Percentiles rank a stretch among this genome's conserved stretches.
Conservation (phyloP, 2,888 invertebrate species). For the Mycalesis mineus region DNA sequence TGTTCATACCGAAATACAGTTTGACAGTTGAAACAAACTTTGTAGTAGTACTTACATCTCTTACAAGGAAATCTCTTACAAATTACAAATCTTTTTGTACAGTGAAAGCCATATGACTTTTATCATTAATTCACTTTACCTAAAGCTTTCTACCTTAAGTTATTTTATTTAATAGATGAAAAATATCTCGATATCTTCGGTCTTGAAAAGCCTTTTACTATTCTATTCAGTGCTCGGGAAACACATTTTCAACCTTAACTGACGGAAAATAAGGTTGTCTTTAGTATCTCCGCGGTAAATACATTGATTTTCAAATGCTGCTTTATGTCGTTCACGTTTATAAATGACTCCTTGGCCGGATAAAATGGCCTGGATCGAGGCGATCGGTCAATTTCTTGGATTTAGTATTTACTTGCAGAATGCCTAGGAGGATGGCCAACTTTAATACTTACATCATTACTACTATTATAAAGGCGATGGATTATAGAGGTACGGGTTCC, state of each 20-base stretch:
- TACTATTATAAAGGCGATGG: no score
- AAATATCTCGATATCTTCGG: constrained; percentile 3
- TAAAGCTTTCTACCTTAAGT: not conserved
- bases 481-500: no score
- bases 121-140: constrained; percentile 5
- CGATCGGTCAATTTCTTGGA: constrained; percentile 8
- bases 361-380: constrained; percentile 5
- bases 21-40: no score
- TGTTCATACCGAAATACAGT: no score
- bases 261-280: not conserved
- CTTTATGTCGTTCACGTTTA: constrained; percentile 7
- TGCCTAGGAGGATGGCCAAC: not conserved
- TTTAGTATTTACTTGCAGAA: not conserved
- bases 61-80: no score
- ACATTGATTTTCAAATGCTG: constrained; percentile 12
- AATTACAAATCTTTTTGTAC: no score
- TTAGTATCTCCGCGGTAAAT: not conserved
- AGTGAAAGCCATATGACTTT: not conserved
- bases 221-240: not conserved
- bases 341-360: constrained; percentile 6
- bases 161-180: not conserved
- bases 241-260: not conserved
- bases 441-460: no score
- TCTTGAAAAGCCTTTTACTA: constrained; percentile 4
- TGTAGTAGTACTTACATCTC: no score